These are phyloP conservation scores for Saccopteryx bilineata DNA, from an alignment of 2,113 vertebrate genomes.

Conservation along the genomic window DNA sequence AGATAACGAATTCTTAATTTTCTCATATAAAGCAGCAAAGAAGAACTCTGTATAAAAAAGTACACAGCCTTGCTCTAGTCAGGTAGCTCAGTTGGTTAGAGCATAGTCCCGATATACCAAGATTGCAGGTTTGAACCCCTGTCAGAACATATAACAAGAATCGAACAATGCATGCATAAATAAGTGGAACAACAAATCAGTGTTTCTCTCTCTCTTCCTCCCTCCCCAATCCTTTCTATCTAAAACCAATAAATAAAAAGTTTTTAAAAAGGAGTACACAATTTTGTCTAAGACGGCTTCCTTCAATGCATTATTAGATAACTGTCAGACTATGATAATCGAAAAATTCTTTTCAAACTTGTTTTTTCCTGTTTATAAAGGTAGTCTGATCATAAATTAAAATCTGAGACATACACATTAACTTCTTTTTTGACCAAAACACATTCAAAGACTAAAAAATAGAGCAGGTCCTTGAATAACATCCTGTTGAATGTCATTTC, in stretches of 20 bases:
- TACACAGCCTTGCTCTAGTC: neutral
- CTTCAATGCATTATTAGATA: neutral
- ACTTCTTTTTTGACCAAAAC: neutral
- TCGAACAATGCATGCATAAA: too few species aligned
- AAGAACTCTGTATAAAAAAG: neutral
- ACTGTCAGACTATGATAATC: neutral
- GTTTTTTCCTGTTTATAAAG: neutral
- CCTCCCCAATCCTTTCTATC: too few species aligned
- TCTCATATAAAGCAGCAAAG: neutral
- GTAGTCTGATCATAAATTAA: conserved; percentile 51
- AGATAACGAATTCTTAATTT: neutral
- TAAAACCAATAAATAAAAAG: too few species aligned
- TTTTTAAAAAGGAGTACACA: neutral
- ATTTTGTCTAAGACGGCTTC: neutral
- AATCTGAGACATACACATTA: conserved; percentile 43
- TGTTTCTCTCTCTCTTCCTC: too few species aligned
- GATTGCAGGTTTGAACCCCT: too few species aligned
- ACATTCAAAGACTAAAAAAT: neutral
- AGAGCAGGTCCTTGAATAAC: neutral
- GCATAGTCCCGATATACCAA: too few species aligned
- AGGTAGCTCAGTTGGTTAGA: too few species aligned
- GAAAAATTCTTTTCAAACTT: conserved; percentile 14
- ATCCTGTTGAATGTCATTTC: neutral
- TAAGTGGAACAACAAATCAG: too few species aligned
- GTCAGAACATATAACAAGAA: too few species aligned